phyloP scores from a whole-genome alignment of 2,888 invertebrate species.

The Cordylochernes scorpioides region DNA sequence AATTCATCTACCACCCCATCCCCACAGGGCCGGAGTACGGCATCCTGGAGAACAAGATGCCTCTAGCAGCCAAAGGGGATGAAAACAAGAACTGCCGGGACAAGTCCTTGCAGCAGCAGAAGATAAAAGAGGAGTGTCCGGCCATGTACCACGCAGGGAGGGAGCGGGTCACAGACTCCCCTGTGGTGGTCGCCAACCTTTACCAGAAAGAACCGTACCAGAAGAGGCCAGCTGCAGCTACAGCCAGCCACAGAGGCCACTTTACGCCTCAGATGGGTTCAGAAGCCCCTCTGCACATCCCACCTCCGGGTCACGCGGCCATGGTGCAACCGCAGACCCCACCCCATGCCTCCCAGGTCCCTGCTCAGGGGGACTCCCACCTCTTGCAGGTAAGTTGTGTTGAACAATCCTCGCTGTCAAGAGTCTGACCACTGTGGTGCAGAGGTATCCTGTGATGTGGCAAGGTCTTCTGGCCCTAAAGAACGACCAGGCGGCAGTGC shows the following conservation, averaged over 20 bases:
- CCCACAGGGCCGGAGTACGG: too few species aligned
- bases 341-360: conserved; percentile 47
- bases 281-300: conserved; percentile 7
- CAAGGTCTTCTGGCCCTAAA: conserved; percentile 78
- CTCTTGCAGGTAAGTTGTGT: conserved; percentile 35
- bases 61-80: too few species aligned
- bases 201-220: conserved; percentile 16
- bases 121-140: too few species aligned
- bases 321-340: conserved; percentile 37
- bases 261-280: conserved; percentile 8
- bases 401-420: not conserved
- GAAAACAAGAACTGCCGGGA: too few species aligned
- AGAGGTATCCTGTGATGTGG: conserved; percentile 93
- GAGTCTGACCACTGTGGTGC: conserved; percentile 19
- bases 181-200: conserved; percentile 21
- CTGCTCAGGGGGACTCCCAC: conserved; percentile 53
- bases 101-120: too few species aligned
- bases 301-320: conserved; percentile 16
- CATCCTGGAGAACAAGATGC: too few species aligned
- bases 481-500: conserved; percentile 85
- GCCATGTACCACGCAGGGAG: too few species aligned
- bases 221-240: conserved; percentile 12
- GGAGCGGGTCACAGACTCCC: conserved; percentile 12
- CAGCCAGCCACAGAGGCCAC: conserved; percentile 7
- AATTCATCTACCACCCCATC: too few species aligned